A percentile compares a stretch with the other conserved stretches of the same genome.
Conservation (phyloP, 2,113 vertebrate species). For the Sylvietta virens region DNA sequence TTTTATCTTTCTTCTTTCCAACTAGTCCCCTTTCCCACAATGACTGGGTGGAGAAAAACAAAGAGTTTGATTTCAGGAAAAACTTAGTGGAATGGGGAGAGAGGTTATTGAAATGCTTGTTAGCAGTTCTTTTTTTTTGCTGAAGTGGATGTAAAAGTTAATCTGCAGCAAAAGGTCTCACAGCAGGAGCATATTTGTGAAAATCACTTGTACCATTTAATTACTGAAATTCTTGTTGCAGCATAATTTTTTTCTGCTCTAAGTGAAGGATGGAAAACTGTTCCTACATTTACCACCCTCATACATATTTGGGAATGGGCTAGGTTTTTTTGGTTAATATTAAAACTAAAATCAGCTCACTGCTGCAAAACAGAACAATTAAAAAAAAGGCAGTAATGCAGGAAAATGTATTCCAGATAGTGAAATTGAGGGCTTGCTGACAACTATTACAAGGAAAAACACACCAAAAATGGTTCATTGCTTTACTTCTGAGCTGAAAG, state of each 20-base stretch:
- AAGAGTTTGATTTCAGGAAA: not conserved
- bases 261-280: not conserved
- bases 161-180: conserved; percentile 12
- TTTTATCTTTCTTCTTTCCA: not conserved
- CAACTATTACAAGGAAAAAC: not conserved
- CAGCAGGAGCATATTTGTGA: conserved; percentile 5
- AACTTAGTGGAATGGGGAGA: not conserved
- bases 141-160: conserved; percentile 25
- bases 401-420: not conserved
- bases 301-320: not conserved
- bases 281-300: not conserved
- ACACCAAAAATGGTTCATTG: not conserved
- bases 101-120: not conserved
- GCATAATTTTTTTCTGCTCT: conserved; percentile 1
- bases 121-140: not conserved
- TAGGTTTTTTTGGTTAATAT: not conserved
- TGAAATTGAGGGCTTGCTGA: not conserved
- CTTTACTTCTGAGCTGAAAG: not conserved
- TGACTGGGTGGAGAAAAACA: not conserved
- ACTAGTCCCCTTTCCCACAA: not conserved
- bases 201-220: conserved; percentile 25
- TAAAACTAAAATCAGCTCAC: not conserved
- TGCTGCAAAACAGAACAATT: not conserved
- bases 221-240: conserved; percentile 19
- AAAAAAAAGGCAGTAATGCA: not conserved